phyloP scores from a whole-genome alignment of 2,888 invertebrate genomes.

The Pteria penguin region DNA sequence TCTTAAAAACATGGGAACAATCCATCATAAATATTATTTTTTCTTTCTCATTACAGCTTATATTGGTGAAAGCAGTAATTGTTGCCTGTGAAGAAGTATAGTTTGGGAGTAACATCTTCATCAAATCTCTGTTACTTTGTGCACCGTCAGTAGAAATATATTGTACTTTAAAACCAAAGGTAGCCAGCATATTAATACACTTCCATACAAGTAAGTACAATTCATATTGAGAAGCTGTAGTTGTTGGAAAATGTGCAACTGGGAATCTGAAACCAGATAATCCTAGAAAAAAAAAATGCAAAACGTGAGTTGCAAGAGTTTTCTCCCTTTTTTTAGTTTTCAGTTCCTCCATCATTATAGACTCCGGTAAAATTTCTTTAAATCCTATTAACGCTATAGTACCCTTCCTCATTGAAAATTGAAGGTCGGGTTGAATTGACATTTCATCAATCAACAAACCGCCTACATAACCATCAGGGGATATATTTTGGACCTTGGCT shows the following conservation, averaged over 20 bases:
- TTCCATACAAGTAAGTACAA: conserved; percentile 20
- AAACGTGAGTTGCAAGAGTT: conserved; percentile 3
- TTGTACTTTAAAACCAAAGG: conserved; percentile 29
- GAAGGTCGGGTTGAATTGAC: conserved; percentile 52
- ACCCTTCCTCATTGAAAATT: conserved; percentile 36
- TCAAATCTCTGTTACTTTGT: conserved; percentile 28
- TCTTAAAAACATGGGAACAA: conserved; percentile 34
- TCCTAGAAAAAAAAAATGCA: conserved; percentile 13
- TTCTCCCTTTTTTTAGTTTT: neutral
- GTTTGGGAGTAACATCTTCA: conserved; percentile 7
- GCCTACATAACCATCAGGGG: conserved; percentile 47
- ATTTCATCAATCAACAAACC: conserved; percentile 52
- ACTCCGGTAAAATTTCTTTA: neutral
- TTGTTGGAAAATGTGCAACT: conserved; percentile 13
- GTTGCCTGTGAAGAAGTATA: neutral
- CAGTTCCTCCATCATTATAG: neutral
- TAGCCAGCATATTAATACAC: conserved; percentile 13
- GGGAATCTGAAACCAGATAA: conserved; percentile 10
- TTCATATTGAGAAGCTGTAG: conserved; percentile 5
- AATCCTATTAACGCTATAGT: conserved; percentile 34
- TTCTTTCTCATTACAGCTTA: conserved; percentile 18
- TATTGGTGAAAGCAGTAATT: neutral
- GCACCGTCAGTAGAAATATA: conserved; percentile 39
- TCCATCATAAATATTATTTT: conserved; percentile 37
- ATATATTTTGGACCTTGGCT: conserved; percentile 35